A percentile compares a stretch with the other conserved stretches of the same genome.
Conservation (phyloP, 2,113 vertebrate genomes). For the Machaerirhynchus nigripectus region DNA sequence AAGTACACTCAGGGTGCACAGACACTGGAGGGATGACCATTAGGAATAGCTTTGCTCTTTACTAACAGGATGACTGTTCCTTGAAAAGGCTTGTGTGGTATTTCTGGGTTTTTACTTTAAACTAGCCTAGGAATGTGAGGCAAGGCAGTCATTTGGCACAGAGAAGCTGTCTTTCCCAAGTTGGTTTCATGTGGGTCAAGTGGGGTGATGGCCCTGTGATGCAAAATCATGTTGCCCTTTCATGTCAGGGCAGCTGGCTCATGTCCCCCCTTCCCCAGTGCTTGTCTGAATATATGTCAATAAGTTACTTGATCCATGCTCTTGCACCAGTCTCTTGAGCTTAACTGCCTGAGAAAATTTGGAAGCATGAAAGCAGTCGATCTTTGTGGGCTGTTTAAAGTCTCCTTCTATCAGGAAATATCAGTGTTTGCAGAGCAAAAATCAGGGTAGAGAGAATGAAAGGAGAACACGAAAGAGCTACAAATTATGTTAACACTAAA, state of each 20-base stretch:
- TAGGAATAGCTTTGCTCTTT: background rate
- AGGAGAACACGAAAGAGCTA: constrained; percentile 5
- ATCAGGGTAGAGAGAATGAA: background rate
- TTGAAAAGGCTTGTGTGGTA: background rate
- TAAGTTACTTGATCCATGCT: constrained; percentile 31
- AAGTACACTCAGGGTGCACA: background rate
- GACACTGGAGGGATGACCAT: background rate
- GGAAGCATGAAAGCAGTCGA: constrained; percentile 1
- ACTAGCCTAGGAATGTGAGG: background rate
- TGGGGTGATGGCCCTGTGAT: background rate
- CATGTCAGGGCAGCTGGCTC: constrained; percentile 31
- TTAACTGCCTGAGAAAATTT: constrained; percentile 41
- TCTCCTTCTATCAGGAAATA: constrained; percentile 1
- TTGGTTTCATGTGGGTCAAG: background rate
- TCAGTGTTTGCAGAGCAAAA: constrained; percentile 32
- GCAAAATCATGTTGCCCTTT: constrained; percentile 14
- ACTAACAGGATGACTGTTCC: background rate
- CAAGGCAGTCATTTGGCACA: background rate
- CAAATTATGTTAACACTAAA: constrained; percentile 36
- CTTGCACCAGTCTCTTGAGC: background rate
- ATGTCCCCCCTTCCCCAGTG: background rate
- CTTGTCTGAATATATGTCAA: background rate
- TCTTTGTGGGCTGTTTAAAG: constrained; percentile 11
- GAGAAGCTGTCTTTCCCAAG: background rate
- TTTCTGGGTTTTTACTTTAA: background rate